These are phyloP conservation scores for Aplidium turbinatum DNA, from an alignment of 23 tunicate species.

Conservation along the genomic window DNA sequence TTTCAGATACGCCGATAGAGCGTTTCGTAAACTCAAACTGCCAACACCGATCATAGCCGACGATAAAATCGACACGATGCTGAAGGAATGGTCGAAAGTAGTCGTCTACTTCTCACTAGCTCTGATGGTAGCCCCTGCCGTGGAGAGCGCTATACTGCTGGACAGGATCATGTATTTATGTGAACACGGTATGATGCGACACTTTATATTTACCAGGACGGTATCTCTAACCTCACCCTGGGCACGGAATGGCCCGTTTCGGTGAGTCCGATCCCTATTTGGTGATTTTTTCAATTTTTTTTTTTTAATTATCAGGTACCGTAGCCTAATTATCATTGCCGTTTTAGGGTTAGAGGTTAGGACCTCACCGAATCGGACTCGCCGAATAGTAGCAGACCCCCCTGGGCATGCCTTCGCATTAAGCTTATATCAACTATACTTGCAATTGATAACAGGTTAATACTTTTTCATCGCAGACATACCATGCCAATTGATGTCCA, in stretches of 20 bases:
- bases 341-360: too few relatives aligned
- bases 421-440: too few relatives aligned
- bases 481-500: conserved; percentile 9
- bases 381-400: too few relatives aligned
- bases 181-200: conserved; percentile 54
- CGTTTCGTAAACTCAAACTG: conserved; percentile 47
- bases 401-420: too few relatives aligned
- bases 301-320: too few relatives aligned
- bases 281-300: too few relatives aligned
- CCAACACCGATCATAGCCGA: neutral
- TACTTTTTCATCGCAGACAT: conserved; percentile 9
- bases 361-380: too few relatives aligned
- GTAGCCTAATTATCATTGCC: too few relatives aligned
- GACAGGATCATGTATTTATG: conserved; percentile 65
- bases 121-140: conserved; percentile 62
- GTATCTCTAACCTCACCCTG: neutral
- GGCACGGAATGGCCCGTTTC: neutral
- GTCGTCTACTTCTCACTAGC: conserved; percentile 44
- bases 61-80: conserved; percentile 33
- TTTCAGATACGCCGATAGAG: conserved; percentile 46
- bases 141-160: conserved; percentile 68
- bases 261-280: neutral
- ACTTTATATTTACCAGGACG: neutral
- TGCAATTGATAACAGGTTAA: too few relatives aligned
- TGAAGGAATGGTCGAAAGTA: conserved; percentile 50